These are phyloP conservation scores for Teinopalpus imperialis DNA, from an alignment of 2,888 invertebrate species.

Conservation along the genomic window DNA sequence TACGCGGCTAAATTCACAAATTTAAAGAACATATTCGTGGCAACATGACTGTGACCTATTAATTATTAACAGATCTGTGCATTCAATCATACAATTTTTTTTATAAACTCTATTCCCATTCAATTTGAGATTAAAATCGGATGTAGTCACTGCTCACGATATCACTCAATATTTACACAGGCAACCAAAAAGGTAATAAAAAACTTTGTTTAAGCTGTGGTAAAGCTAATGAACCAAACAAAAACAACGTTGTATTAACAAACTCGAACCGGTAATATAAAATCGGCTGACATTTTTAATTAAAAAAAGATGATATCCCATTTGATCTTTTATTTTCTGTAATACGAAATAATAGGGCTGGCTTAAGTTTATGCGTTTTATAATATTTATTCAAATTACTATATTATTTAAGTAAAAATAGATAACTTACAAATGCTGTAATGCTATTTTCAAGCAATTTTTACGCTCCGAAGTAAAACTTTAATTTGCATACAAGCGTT, in stretches of 20 bases:
- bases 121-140: neutral
- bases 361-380: neutral
- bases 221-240: slow-evolving; percentile 56
- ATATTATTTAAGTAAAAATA: no score
- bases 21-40: slow-evolving; percentile 3
- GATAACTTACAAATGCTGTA: neutral
- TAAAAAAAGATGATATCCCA: slow-evolving; percentile 56
- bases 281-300: slow-evolving; percentile 71
- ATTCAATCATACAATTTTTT: neutral
- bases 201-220: slow-evolving; percentile 32
- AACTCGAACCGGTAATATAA: slow-evolving; percentile 61
- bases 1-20: slow-evolving; percentile 5
- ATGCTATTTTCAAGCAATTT: neutral
- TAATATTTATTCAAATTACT: slow-evolving; percentile 1
- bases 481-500: neutral
- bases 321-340: slow-evolving; percentile 41
- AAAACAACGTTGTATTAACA: slow-evolving; percentile 51
- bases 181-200: slow-evolving; percentile 26
- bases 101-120: slow-evolving; percentile 7
- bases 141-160: neutral
- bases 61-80: slow-evolving; percentile 1
- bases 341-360: slow-evolving; percentile 32
- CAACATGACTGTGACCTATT: slow-evolving; percentile 6
- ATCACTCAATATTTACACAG: slow-evolving; percentile 24
- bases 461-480: neutral